Base-by-base conservation (phyloP, 2,888 invertebrate species). In the Brachylomia viminalis region DNA sequence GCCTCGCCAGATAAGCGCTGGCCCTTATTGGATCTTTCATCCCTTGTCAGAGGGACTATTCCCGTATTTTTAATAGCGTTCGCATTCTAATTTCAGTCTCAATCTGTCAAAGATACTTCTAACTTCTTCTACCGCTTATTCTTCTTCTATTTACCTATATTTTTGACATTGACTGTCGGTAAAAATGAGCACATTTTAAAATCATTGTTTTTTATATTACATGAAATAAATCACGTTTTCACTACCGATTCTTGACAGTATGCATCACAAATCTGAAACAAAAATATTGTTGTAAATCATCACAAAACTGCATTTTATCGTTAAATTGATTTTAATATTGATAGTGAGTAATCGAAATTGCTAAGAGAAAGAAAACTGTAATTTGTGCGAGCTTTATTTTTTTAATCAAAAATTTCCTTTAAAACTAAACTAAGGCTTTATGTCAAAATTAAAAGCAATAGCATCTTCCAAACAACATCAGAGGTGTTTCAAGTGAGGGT, bases 181-280 rank as follows among this genome's bases (percentile, higher is more conserved):
- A n/a, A n/a, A n/a, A n/a, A n/a, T n/a, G n/a, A n/a, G n/a, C n/a
- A n/a, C n/a, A n/a, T n/a, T n/a, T n/a, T n/a, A n/a, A n/a, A n/a
- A n/a, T 65, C 3, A 10, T 38, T 42, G 27, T 45, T 3, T 30
- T 3, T 27, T 42, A 42, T 30, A n/a, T 66, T 52, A 30, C 52
- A 13, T 68, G 17, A 30, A 38, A 49, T 64, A 52, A 67, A 71
- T 68, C 42, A 27, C 11, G 20, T 23, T 30, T 70, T n/a, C 71
- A 82, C 83, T 87, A 84, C 85, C 77, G 66, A 17, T 47, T 52
- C 52, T 76, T 83, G 49, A 91, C 66, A 49, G 89, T 87, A 56
- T 84, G 86, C n/a, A 77, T n/a, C 75, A 92, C 79, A 76, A 91
- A 89, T 67, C 93, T 92, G 92, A 61, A 92, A 92, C 67, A 88